phyloP scores from a whole-genome alignment of 2,113 vertebrate species.

The Pluvianellus socialis region DNA sequence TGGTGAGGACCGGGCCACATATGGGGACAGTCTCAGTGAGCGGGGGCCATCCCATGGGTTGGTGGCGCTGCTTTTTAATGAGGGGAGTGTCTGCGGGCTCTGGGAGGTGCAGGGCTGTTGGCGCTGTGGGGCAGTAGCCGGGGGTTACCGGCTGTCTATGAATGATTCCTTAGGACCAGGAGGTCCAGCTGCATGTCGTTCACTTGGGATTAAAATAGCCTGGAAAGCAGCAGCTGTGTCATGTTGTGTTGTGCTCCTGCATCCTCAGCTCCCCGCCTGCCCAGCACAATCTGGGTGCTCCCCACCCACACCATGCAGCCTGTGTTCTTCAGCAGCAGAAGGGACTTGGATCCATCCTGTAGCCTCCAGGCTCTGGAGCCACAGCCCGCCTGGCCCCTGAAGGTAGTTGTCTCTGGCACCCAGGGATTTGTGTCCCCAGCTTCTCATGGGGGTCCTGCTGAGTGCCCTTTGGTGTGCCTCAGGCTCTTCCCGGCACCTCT shows the following conservation, averaged over 20 bases:
- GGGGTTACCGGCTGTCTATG: neutral
- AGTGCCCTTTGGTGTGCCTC: neutral
- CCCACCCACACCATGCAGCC: neutral
- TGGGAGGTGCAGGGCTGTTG: neutral
- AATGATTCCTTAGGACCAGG: neutral
- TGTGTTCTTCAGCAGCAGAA: neutral
- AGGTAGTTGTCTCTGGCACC: neutral
- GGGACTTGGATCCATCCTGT: too few relatives aligned
- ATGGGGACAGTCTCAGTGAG: neutral
- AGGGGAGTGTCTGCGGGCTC: neutral
- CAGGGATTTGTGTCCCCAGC: neutral
- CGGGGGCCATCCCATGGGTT: accelerated
- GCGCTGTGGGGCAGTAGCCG: accelerated
- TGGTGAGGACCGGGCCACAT: neutral
- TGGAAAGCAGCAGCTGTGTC: neutral
- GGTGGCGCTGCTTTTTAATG: neutral
- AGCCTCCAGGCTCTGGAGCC: too few relatives aligned
- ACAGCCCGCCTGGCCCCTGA: neutral
- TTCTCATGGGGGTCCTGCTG: neutral
- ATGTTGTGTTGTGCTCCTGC: accelerated
- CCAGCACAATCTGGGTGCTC: accelerated
- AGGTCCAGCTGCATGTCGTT: accelerated
- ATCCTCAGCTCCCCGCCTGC: neutral
- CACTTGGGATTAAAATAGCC: neutral
- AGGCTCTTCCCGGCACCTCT: accelerated